phyloP scores from a whole-genome alignment of 2,888 invertebrate genomes.

The Thymelicus lineola region DNA sequence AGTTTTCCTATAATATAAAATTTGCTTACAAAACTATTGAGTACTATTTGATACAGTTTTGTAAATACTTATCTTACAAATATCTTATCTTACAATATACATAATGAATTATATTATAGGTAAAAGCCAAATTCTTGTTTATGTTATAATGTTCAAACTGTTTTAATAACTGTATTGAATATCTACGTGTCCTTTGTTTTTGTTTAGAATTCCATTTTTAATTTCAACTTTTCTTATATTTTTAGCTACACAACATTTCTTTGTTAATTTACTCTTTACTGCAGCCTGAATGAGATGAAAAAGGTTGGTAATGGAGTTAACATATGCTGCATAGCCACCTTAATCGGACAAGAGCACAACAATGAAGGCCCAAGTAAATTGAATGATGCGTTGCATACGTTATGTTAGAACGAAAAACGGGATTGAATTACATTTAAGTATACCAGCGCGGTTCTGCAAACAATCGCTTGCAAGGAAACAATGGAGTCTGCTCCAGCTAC shows the following conservation, averaged over 20 bases:
- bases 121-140: too few relatives aligned
- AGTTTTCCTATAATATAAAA: too few relatives aligned
- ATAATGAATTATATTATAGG: too few relatives aligned
- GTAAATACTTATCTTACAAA: too few relatives aligned
- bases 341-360: not conserved
- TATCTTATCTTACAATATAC: too few relatives aligned
- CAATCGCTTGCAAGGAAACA: constrained; percentile 44
- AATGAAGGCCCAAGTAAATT: not conserved
- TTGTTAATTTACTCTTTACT: not conserved
- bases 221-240: too few relatives aligned
- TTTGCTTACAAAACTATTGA: too few relatives aligned
- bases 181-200: too few relatives aligned
- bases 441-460: constrained; percentile 38
- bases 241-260: not conserved
- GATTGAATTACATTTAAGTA: constrained; percentile 33
- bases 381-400: constrained; percentile 6
- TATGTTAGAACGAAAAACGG: constrained; percentile 27
- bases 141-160: too few relatives aligned
- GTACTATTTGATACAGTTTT: too few relatives aligned
- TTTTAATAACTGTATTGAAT: too few relatives aligned
- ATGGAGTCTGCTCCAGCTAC: constrained; percentile 39
- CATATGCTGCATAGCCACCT: not conserved
- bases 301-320: not conserved
- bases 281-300: not conserved
- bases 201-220: too few relatives aligned